Base-by-base conservation (phyloP, 2,113 vertebrate genomes). In the Sapajus apella region DNA sequence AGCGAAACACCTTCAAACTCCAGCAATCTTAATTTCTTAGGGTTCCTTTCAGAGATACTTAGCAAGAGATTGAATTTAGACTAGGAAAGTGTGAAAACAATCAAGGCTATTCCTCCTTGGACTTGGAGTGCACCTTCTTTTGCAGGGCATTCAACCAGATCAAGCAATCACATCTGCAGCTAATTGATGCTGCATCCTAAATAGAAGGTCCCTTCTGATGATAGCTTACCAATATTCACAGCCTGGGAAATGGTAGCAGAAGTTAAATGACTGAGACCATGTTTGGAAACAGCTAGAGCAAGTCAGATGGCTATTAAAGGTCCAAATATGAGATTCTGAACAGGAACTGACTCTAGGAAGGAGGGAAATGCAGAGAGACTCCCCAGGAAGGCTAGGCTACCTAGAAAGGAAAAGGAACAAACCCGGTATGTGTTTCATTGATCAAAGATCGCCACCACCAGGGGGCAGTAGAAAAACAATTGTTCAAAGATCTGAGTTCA, bases 181-280 rank as follows among this genome's bases (percentile, higher is more conserved):
- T 45, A 14, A 70, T 1, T 21, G 58, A 56, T 2, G 35, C 70
- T 70, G 68, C n/a, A 27, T 13, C n/a, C 12, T 14, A 64, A 64
- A 17, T 16, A 40, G 58, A 35, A 5, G 10, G 20, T 25, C 37
- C 16, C 1, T 2, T 1, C n/a, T 37, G 10, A 18, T 23, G 30
- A 35, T 1, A 47, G 23, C 21, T 70, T 70, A n/a, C 25, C 32
- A 17, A 1, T 35, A 18, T 43, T 45, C 43, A 76, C 23, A 21
- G 43, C 1, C 2, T 9, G 10, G 50, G 68, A n/a, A 50, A 7
- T 0, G 2, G 4, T 2, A 55, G 30, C 45, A 32, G 32, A 30
- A 70, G 50, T 23, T 7, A 12, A 17, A 9, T 47, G 32, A 30
- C 30, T 23, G 27, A 88, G 25, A 27, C 14, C 32, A 30, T 6